Conservation (phyloP, 1,140 invertebrate genomes). For the Proctacanthus coquilletti region DNA sequence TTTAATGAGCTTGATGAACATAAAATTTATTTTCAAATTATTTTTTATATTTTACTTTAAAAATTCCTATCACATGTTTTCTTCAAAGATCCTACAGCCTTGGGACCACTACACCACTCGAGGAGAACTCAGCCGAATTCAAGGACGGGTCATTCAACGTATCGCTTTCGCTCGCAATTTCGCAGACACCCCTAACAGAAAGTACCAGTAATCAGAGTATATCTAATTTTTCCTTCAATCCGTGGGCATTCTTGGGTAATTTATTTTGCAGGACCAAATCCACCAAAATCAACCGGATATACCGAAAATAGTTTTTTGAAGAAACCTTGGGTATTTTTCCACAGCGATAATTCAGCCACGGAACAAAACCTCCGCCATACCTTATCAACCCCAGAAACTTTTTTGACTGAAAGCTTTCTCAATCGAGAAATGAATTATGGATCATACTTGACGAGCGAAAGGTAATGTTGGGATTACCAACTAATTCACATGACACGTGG, state of each 20-base stretch:
- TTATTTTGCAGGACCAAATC: constrained; percentile 4
- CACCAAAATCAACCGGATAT: constrained; percentile 14
- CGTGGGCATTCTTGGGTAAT: no score
- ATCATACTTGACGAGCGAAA: no score
- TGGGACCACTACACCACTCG: neutral
- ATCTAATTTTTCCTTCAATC: no score
- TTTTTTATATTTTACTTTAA: no score
- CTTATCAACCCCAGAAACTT: constrained; percentile 24
- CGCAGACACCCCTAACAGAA: neutral
- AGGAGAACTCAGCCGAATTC: neutral
- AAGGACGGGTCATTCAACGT: neutral
- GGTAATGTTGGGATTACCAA: no score
- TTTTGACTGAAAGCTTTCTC: constrained; percentile 15
- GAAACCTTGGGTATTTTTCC: constrained; percentile 21
- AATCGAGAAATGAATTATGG: no score
- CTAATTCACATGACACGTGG: no score
- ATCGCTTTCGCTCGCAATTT: constrained; percentile 6
- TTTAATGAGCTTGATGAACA: no score
- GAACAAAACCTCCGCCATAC: constrained; percentile 24
- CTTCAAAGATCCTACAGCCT: neutral
- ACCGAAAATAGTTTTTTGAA: constrained; percentile 26
- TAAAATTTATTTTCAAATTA: no score
- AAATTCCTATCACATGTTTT: no score
- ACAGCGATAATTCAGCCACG: constrained; percentile 10
- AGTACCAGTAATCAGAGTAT: neutral